Base-by-base conservation (phyloP, 2,888 invertebrate species). In the Lithophane leautieri region DNA sequence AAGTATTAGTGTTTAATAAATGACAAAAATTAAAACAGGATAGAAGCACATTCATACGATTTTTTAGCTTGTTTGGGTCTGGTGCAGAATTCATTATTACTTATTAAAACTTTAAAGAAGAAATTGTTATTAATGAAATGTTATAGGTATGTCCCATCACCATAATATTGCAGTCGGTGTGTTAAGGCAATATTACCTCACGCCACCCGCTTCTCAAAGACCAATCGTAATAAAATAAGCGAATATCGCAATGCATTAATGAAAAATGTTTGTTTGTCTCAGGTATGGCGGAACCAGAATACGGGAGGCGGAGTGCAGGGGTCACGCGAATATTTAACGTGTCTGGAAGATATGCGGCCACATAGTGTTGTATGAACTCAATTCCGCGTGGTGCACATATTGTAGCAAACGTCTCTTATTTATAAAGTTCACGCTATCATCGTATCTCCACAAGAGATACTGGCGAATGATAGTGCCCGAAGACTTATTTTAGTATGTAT, bases 241-340 rank as follows among this genome's bases (percentile, higher is more conserved):
- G 7, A 50, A 22, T 54, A 19, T 1, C 9, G 25, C 52, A 69
- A 47, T 42, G 11, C n/a, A 54, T 73, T 70, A 68, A 83, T 40
- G 34, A 16, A 28, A 78, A 40, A 28, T 74, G 28, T 81, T 91
- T 79, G 82, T 85, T 95, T 95, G 95, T 94, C 92, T 72, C 91
- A 96, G 95, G 94, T 94, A 90, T 89, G 90, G 91, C 90, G 91
- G 91, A 87, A 79, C 78, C 75, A 83, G 89, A 86, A 90, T 88
- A 87, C 91, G 91, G 93, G 94, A 91, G 91, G 92, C 91, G 82
- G 87, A 84, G 73, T 74, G 91, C 91, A 90, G 90, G 90, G 89
- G 78, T 82, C 78, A 73, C 78, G 70, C 76, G 74, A 81, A 69
- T 79, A 81, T 77, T 79, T 76, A 81, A 76, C 73, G 82, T 79